Evolutionary conservation across 2,888 invertebrate species (phyloP).

Genomic region (Andrena marginata): DNA sequence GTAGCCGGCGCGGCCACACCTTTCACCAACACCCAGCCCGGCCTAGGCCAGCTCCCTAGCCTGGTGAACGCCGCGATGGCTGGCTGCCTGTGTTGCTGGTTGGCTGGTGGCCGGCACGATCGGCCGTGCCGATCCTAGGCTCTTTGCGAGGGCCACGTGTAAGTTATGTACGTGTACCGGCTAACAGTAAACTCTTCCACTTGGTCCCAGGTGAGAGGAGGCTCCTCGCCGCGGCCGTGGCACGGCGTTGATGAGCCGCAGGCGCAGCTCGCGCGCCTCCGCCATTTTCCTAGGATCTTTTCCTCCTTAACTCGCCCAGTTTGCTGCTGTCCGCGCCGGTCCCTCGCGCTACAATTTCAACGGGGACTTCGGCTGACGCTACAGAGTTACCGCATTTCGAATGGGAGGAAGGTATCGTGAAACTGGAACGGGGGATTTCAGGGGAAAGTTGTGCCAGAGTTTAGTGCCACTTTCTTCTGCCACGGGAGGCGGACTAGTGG

Average conservation of each 20-base stretch:
- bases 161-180: conserved; percentile 43
- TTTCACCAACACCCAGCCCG: conserved; percentile 82
- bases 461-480: neutral
- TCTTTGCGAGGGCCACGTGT: conserved; percentile 38
- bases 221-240: conserved; percentile 4
- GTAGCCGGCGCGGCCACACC: conserved; percentile 81
- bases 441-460: neutral
- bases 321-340: neutral
- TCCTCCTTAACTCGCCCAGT: neutral
- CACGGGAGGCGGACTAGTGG: neutral
- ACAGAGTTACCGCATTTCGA: no score
- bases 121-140: conserved; percentile 47
- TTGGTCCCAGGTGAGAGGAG: conserved; percentile 46
- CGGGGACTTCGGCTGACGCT: no score
- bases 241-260: conserved; percentile 45
- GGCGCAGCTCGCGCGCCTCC: conserved; percentile 27
- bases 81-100: conserved; percentile 43
- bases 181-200: conserved; percentile 71
- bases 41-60: conserved; percentile 51
- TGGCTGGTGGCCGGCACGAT: conserved; percentile 47
- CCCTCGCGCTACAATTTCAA: no score
- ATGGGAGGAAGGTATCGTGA: no score
- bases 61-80: conserved; percentile 41
- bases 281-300: conserved; percentile 39
- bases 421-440: conserved; percentile 15